Percentiles rank a stretch among this genome's conserved stretches.
Evolutionary conservation across 2,113 vertebrate species (phyloP).

Genomic region (Acrocephalus arundinaceus): DNA sequence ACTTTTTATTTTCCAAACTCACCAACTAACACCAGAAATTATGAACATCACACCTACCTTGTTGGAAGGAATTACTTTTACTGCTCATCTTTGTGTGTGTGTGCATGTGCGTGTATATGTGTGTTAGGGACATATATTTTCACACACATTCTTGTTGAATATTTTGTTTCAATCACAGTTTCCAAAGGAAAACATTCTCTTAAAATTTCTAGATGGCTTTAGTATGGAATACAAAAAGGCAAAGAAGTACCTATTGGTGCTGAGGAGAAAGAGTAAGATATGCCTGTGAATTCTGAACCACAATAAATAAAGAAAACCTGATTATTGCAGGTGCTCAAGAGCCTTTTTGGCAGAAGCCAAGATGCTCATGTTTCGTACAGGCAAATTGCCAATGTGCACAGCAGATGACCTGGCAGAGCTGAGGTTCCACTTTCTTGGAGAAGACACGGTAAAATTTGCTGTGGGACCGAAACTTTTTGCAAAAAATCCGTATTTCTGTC

Average conservation of each 20-base stretch:
- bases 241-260: neutral
- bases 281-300: neutral
- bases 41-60: neutral
- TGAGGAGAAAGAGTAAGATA: neutral
- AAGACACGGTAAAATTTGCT: neutral
- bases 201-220: neutral
- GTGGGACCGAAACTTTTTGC: neutral
- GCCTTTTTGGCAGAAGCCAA: neutral
- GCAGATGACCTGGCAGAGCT: neutral
- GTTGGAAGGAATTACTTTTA: neutral
- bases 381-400: fast-evolving
- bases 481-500: neutral
- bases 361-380: neutral
- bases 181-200: neutral
- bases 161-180: neutral
- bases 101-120: neutral
- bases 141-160: neutral
- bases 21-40: neutral
- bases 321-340: neutral
- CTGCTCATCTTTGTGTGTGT: neutral
- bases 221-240: neutral
- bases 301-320: neutral
- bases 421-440: neutral
- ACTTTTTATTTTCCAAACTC: neutral
- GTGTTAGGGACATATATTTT: neutral